These are phyloP conservation scores for Stichopus chloronotus DNA, from an alignment of 35 echinoderm and acorn worm genomes.

Conservation along the genomic window DNA sequence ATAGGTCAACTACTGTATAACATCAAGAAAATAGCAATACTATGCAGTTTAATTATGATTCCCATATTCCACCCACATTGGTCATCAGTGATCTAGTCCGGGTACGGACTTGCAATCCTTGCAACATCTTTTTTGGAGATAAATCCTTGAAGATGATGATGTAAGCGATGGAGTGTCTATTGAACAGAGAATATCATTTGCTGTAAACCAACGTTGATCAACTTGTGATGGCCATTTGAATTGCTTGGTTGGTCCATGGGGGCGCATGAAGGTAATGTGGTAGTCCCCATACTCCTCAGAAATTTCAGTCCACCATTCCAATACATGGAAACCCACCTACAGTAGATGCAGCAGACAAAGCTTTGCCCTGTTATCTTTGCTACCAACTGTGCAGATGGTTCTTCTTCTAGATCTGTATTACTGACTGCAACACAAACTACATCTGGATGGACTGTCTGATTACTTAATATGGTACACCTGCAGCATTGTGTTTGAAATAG, in stretches of 20 bases:
- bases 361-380: conserved; percentile 48
- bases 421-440: not conserved
- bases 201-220: conserved; percentile 51
- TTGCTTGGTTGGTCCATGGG: conserved; percentile 19
- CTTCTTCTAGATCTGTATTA: conserved; percentile 14
- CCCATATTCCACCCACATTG: not conserved
- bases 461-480: conserved; percentile 57
- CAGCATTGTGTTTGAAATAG: conserved; percentile 24
- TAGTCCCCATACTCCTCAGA: conserved; percentile 60
- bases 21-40: conserved; percentile 12
- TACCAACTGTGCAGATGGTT: conserved; percentile 20
- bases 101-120: conserved; percentile 43
- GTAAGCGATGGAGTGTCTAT: conserved; percentile 55
- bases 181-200: conserved; percentile 33
- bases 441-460: not conserved
- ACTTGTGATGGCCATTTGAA: conserved; percentile 30
- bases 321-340: conserved; percentile 50
- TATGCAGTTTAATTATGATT: conserved; percentile 13
- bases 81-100: conserved; percentile 42
- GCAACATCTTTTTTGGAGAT: conserved; percentile 55
- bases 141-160: conserved; percentile 39
- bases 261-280: conserved; percentile 35
- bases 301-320: conserved; percentile 56
- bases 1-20: not conserved
- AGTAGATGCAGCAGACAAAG: conserved; percentile 56